Evolutionary conservation across 1,140 invertebrate species (phyloP), one percentile per base, ranked within the genome.

Genomic region (Drosophila teissieri): DNA sequence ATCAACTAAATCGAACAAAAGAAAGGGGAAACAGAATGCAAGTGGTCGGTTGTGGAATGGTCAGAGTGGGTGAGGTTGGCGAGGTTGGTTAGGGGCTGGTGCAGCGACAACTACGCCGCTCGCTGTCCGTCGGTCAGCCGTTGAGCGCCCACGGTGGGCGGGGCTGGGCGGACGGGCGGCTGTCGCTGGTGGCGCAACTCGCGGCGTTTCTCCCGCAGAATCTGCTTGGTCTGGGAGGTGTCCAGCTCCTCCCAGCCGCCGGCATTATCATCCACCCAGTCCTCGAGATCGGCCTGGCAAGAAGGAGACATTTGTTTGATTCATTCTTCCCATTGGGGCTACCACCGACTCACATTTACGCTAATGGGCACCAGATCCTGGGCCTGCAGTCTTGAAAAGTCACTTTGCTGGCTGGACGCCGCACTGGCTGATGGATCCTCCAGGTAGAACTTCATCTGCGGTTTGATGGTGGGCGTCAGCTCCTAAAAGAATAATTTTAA

Each of bases 221-320:
- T 76, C 27, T 92, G 83, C 45, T 92, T 92, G 2, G 92, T 90
- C 45, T 82, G 82, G n/a, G 92, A 91, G 15, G 81, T 91, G 52
- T 92, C 90, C 53, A 92, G 67, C 76, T 92, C 91, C 55, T 92
- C 91, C 92, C 92, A 92, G 19, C 90, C 92, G 22, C 89, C 91
- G 10, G 69, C 55, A 62, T 84, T 90, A 27, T 92, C 91, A 34
- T 92, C 92, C 14, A 79, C 80, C 92, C 92, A 92, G 52, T 92
- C 92, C 55, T 92, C 91, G 40, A 92, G 78, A 75, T 92, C 92
- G 39, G 91, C 84, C 91, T 92, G 46, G 6, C 46, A 19, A 10
- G 12, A 34, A 19, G 10, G 12, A 45, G n/a, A 22, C 10, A 60
- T 5, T 42, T 10, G 53, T 22, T 34, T 17, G 24, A 8, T 57